These are phyloP conservation scores for Microctenopoma lineatum DNA, from an alignment of 2,797 vertebrate species.

Conservation along the genomic window DNA sequence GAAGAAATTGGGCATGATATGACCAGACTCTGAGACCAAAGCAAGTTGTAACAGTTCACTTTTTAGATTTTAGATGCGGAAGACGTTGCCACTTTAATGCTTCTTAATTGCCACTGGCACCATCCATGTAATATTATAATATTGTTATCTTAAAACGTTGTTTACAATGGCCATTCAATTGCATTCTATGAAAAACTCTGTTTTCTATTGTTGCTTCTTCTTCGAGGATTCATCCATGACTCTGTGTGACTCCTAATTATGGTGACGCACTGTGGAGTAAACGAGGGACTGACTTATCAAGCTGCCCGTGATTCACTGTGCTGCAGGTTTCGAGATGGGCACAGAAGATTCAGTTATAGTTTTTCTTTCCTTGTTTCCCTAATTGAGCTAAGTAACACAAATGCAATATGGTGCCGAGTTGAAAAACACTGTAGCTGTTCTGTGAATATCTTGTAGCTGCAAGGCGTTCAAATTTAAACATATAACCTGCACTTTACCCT, in stretches of 20 bases:
- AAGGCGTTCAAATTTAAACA: constrained; percentile 36
- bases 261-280: constrained; percentile 27
- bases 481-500: constrained; percentile 29
- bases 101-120: not conserved
- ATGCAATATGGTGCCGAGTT: not conserved
- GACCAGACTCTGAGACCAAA: too few relatives aligned
- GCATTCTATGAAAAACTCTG: not conserved
- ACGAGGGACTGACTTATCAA: constrained; percentile 29
- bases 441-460: constrained; percentile 28
- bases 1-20: too few relatives aligned
- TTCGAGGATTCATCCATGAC: constrained; percentile 16
- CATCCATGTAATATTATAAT: not conserved
- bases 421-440: constrained; percentile 3
- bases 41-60: too few relatives aligned
- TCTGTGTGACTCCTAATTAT: constrained; percentile 44
- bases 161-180: not conserved
- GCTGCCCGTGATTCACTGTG: constrained; percentile 46
- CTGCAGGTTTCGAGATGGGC: constrained; percentile 18
- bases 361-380: constrained; percentile 41
- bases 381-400: constrained; percentile 21
- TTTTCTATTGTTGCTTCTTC: constrained; percentile 21
- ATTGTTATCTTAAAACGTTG: not conserved
- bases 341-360: constrained; percentile 22
- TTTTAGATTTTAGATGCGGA: not conserved
- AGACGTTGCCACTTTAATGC: not conserved